Percentiles rank a stretch among this genome's conserved stretches.
Evolutionary conservation across 2,888 invertebrate species (phyloP).

Genomic region (Schizaphis graminum): DNA sequence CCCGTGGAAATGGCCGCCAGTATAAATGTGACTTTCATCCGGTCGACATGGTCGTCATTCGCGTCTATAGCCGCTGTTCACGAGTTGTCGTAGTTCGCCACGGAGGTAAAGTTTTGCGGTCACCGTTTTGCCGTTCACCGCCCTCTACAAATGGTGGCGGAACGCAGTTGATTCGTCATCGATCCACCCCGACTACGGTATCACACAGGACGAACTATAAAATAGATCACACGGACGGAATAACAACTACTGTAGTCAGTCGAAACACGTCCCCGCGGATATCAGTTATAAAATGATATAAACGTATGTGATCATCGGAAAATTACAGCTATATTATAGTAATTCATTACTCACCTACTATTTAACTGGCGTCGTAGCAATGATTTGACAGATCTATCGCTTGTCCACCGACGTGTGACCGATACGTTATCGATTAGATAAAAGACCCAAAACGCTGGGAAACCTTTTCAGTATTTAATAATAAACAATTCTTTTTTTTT

Average conservation of each 20-base stretch:
- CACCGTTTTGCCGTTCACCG: not conserved
- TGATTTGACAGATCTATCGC: too few species aligned
- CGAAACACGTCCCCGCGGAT: not conserved
- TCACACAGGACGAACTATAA: not conserved
- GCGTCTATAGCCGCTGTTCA: not conserved
- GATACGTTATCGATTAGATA: not conserved
- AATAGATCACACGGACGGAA: not conserved
- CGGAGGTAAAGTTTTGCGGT: not conserved
- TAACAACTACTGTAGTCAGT: not conserved
- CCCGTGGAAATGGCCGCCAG: conserved; percentile 95
- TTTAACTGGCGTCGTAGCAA: not conserved
- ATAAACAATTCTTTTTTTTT: not conserved
- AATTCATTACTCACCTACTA: not conserved
- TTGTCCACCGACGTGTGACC: too few species aligned
- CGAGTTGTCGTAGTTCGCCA: not conserved
- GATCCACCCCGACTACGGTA: not conserved
- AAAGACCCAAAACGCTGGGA: not conserved
- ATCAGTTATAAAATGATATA: not conserved
- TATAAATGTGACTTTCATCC: conserved; percentile 86
- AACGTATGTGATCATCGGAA: not conserved
- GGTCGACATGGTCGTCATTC: conserved; percentile 87
- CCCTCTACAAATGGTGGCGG: not conserved
- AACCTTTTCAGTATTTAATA: not conserved
- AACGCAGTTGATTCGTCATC: not conserved
- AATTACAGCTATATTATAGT: not conserved